These are phyloP conservation scores for Dromiciops gliroides DNA, from an alignment of 2,113 vertebrate genomes.

Conservation along the genomic window DNA sequence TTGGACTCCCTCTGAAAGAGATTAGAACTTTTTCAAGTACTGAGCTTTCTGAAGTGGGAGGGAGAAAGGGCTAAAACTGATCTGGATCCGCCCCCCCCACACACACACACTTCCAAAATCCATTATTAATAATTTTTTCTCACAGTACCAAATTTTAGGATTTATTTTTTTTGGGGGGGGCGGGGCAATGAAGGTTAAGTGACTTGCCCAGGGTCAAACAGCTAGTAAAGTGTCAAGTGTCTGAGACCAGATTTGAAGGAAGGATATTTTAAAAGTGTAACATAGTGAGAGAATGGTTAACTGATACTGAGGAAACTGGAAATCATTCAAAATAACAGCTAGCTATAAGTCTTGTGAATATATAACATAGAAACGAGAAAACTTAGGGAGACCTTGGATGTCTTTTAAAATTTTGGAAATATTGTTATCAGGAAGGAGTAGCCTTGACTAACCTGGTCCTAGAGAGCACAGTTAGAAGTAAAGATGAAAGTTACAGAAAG, in stretches of 20 bases:
- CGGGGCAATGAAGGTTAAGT: too few relatives aligned
- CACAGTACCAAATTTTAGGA: too few relatives aligned
- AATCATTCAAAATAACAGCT: background rate
- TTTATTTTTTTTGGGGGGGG: too few relatives aligned
- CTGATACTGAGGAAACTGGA: background rate
- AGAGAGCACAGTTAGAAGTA: background rate
- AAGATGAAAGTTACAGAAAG: background rate
- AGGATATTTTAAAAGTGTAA: background rate
- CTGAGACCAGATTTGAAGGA: background rate
- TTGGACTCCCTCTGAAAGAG: too few relatives aligned
- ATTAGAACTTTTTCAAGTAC: too few relatives aligned
- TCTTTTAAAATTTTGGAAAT: background rate
- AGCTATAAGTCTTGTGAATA: background rate
- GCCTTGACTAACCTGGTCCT: background rate
- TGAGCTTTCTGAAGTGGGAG: too few relatives aligned
- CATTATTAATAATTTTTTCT: too few relatives aligned
- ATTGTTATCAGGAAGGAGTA: background rate
- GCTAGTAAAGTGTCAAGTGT: too few relatives aligned
- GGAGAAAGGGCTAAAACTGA: too few relatives aligned
- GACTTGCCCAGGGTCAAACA: too few relatives aligned
- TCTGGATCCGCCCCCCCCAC: too few relatives aligned
- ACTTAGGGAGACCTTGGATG: background rate
- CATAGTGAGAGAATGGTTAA: background rate
- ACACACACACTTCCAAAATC: too few relatives aligned
- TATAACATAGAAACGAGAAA: background rate